A percentile compares a stretch with the other conserved stretches of the same genome.
Conservation (phyloP, 2,888 invertebrate species). For the Agrochola lychnidis region DNA sequence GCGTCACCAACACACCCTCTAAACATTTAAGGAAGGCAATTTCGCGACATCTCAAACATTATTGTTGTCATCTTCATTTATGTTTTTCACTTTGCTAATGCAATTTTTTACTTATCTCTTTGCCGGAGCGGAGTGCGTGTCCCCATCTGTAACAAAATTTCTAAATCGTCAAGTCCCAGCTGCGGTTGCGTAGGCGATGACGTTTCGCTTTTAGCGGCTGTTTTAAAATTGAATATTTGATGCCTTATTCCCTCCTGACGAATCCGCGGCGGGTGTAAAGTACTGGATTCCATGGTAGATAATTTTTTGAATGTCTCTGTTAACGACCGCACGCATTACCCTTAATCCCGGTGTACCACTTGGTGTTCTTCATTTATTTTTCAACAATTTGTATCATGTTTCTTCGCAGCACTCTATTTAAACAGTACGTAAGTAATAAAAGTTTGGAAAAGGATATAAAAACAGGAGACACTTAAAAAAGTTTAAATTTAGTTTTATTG, state of each 20-base stretch:
- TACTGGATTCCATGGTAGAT: conserved; percentile 83
- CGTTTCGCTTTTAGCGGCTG: conserved; percentile 90
- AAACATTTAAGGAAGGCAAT: conserved; percentile 85
- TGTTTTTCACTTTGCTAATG: conserved; percentile 89
- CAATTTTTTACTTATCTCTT: conserved; percentile 88
- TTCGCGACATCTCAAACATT: conserved; percentile 83
- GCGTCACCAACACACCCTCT: conserved; percentile 85
- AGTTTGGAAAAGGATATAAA: conserved; percentile 34
- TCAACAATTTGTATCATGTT: conserved; percentile 73
- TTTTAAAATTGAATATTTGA: conserved; percentile 91
- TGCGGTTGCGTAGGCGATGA: conserved; percentile 88
- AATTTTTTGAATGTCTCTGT: conserved; percentile 87
- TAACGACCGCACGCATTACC: conserved; percentile 83
- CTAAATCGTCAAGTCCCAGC: conserved; percentile 89
- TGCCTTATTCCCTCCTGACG: conserved; percentile 89
- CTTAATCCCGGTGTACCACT: conserved; percentile 76
- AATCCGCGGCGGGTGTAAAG: conserved; percentile 84
- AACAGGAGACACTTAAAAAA: conserved; percentile 7
- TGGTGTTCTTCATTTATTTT: conserved; percentile 79
- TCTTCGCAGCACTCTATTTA: conserved; percentile 66
- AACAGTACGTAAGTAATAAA: conserved; percentile 62
- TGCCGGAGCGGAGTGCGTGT: conserved; percentile 85
- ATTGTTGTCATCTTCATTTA: conserved; percentile 86
- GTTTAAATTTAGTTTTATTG: conserved; percentile 28
- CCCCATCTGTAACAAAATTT: conserved; percentile 89